Base-by-base conservation (phyloP, 2,113 vertebrate species). In the Ramphastos sulfuratus region DNA sequence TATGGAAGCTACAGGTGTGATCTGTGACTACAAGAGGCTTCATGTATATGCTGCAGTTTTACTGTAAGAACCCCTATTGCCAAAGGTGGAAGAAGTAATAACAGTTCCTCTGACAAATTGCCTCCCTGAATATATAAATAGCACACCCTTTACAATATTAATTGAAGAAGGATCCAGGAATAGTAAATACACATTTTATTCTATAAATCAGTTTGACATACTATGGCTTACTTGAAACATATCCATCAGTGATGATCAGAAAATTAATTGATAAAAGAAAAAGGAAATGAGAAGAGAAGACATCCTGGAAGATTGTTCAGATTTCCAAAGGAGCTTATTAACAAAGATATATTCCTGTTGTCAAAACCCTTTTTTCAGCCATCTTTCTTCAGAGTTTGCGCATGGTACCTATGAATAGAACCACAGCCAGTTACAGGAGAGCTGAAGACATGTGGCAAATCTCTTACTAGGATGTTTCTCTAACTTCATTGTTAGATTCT, bases 131-230 rank as follows among this genome's bases (percentile, higher is more conserved):
- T 82, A 69, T 73, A 95, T 89, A 96, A 96, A 95, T 95, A 95
- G 90, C 82, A 94, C 70, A 89, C 35, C 83, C 39, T 94, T 93
- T 95, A 65, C 60, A 91, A 60, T 93, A 95, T 96, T 97, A 95
- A 97, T 95, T 95, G 90, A 87, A 83, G 56, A 93, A 88, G 59
- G 65, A 91, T 69, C 56, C 92, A 93, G 73, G 80, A 96, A 96
- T 94, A 94, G 93, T 90, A 94, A 96, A 95, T 93, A 95, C 31
- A 66, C 13, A 56, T 95, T 94, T 83, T 85, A 89, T 91, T 96
- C 90, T 89, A 95, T 95, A 96, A 96, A 97, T 97, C 96, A 94
- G 66, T 78, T 93, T 96, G 96, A 82, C 82, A 56, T 56, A 58
- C 52, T 78, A 44, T 78, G 55, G 70, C 84, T 96, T 85, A 73